These are phyloP conservation scores for Hipparchia sbordonii DNA, from an alignment of 2,888 invertebrate genomes.

Conservation along the genomic window DNA sequence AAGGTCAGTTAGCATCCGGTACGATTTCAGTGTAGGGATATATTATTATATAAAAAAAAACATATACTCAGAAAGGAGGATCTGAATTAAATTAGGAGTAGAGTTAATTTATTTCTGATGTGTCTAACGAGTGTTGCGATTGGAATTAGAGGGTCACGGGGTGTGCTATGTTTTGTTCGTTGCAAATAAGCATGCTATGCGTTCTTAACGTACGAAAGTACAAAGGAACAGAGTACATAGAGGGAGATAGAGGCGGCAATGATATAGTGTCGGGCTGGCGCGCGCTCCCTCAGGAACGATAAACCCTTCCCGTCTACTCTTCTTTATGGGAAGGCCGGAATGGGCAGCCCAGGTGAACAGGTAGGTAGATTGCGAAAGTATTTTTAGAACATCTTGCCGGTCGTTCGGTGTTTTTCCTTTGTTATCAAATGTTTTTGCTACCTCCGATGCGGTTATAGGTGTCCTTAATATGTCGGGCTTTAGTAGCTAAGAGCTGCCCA, in stretches of 20 bases:
- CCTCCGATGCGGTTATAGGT: slow-evolving; percentile 59
- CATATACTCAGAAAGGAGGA: not conserved
- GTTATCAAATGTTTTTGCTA: slow-evolving; percentile 75
- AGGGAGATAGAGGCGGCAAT: slow-evolving; percentile 76
- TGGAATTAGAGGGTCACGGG: slow-evolving; percentile 27
- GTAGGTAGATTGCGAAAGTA: slow-evolving; percentile 80
- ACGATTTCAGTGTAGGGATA: too few relatives aligned
- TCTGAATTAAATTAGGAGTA: not conserved
- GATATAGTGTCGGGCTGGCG: slow-evolving; percentile 80
- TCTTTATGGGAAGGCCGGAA: slow-evolving; percentile 82
- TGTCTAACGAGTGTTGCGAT: slow-evolving; percentile 10
- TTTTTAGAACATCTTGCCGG: slow-evolving; percentile 81
- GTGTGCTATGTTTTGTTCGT: slow-evolving; percentile 34
- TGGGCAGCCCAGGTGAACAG: slow-evolving; percentile 80
- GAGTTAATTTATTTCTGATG: not conserved
- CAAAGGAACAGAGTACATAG: slow-evolving; percentile 66
- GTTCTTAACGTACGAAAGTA: slow-evolving; percentile 63
- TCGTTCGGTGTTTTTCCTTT: slow-evolving; percentile 79
- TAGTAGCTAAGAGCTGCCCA: slow-evolving; percentile 38
- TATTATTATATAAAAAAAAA: too few relatives aligned
- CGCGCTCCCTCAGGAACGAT: slow-evolving; percentile 79
- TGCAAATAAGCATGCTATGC: slow-evolving; percentile 65
- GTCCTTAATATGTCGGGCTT: slow-evolving; percentile 54
- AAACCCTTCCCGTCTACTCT: slow-evolving; percentile 82
- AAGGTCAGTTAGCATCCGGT: too few relatives aligned